Conservation (phyloP, 2,888 invertebrate species). For the Pollenia griseotomentosa region DNA sequence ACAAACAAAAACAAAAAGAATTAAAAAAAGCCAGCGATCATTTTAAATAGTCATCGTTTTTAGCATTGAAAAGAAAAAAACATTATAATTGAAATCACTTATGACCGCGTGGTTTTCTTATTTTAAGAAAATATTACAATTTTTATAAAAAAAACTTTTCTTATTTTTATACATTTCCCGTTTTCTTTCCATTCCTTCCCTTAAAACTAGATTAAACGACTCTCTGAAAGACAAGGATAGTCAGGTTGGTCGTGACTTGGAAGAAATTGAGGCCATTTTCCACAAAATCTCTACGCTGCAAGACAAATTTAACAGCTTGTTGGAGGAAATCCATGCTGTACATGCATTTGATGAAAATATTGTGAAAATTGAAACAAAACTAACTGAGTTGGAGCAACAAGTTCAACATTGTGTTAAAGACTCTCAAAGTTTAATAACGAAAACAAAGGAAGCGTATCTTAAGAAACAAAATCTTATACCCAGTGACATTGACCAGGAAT, state of each 20-base stretch:
- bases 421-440: slow-evolving; percentile 86
- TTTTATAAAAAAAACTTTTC: neutral
- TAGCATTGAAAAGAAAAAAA: slow-evolving; percentile 79
- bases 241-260: slow-evolving; percentile 90
- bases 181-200: slow-evolving; percentile 46
- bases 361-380: slow-evolving; percentile 86
- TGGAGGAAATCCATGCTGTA: slow-evolving; percentile 88
- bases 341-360: slow-evolving; percentile 92
- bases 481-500: slow-evolving; percentile 91
- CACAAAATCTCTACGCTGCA: slow-evolving; percentile 89
- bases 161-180: neutral
- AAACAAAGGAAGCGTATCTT: slow-evolving; percentile 87
- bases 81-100: slow-evolving; percentile 15
- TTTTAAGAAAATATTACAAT: neutral
- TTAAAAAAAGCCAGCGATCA: slow-evolving; percentile 46
- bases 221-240: slow-evolving; percentile 90
- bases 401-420: slow-evolving; percentile 86
- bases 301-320: slow-evolving; percentile 88
- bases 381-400: slow-evolving; percentile 86
- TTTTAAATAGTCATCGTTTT: slow-evolving; percentile 46
- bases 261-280: slow-evolving; percentile 90
- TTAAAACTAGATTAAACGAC: slow-evolving; percentile 89
- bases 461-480: slow-evolving; percentile 88
- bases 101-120: slow-evolving; percentile 67
- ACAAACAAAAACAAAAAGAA: slow-evolving; percentile 59